Evolutionary conservation across 2,113 vertebrate species (phyloP), one percentile per base, ranked within the genome.

Genomic region (Megaceryle torquata): DNA sequence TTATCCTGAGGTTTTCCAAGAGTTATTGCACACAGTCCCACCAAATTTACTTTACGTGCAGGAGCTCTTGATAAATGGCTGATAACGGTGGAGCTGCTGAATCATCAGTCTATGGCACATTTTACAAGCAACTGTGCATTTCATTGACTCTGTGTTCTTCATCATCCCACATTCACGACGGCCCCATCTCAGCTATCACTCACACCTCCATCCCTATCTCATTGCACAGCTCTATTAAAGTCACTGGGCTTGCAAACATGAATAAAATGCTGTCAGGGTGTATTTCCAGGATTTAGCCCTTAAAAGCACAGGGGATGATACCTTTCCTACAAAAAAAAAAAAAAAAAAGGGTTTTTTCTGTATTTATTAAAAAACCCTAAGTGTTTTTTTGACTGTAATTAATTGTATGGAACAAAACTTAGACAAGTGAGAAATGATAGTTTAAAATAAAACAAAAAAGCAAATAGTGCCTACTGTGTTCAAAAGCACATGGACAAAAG

Each of bases 31-130:
- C 33, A 50, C 6, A 56, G 41, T 15, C 85, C 74, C 46, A 54
- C 12, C 63, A 60, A 93, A 96, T 89, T 93, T 88, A 88, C 85
- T 88, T 89, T 51, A 95, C 90, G 72, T 91, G 64, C 61, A 83
- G 69, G 87, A 93, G 74, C 80, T 72, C 80, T 71, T 88, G 90
- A 95, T 85, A 63, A 92, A 85, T 59, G 75, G 21, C 33, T 54
- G 61, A 18, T 84, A 78, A 88, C 10, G 5, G 68, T 13, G 44
- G 77, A 77, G 81, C 67, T 95, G 96, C 95, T 94, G 95, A 96
- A 88, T 86, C 85, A 95, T 70, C 93, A 90, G 5, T 56, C 87
- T 71, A 3, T 18, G 63, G 84, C 31, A 77, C 43, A 25, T 81
- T 91, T 96, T 63, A 83, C 68, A 53, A n/a, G 80, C 77, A 80